A percentile compares a stretch with the other conserved stretches of the same genome.
phyloP scores from a whole-genome alignment of 1,140 invertebrate genomes.

The Chlorops oryzae region DNA sequence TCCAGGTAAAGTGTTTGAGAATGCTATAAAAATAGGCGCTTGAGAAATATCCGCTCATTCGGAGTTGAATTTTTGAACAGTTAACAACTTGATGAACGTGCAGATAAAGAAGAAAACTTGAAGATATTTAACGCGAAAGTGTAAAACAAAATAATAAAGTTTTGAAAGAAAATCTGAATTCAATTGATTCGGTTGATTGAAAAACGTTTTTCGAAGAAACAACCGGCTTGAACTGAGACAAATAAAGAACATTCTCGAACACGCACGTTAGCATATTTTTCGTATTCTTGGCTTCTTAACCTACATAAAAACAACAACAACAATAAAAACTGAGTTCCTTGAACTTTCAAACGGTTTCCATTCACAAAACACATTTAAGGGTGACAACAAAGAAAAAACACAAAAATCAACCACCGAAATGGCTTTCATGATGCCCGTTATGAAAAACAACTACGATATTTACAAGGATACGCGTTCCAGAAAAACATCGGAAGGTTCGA shows the following conservation, averaged over 20 bases:
- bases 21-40: too few species aligned
- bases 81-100: slow-evolving; percentile 17
- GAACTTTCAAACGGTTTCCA: too few species aligned
- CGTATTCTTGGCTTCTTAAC: too few species aligned
- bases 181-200: slow-evolving; percentile 16
- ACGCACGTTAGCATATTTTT: too few species aligned
- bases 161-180: slow-evolving; percentile 13
- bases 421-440: slow-evolving; percentile 91
- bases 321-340: slow-evolving; percentile 8
- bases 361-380: too few species aligned
- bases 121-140: too few species aligned
- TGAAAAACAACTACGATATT: slow-evolving; percentile 89
- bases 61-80: slow-evolving; percentile 20
- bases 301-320: slow-evolving; percentile 6
- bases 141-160: slow-evolving; percentile 14
- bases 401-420: slow-evolving; percentile 50
- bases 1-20: too few species aligned
- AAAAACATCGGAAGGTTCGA: slow-evolving; percentile 67
- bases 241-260: too few species aligned
- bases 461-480: slow-evolving; percentile 74
- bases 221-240: slow-evolving; percentile 1
- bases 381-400: not conserved
- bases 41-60: slow-evolving; percentile 16
- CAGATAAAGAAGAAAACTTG: slow-evolving; percentile 11
- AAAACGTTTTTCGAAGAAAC: slow-evolving; percentile 1